Evolutionary conservation across 2,797 vertebrate species (phyloP).

Genomic region (Falco novaeseelandiae): DNA sequence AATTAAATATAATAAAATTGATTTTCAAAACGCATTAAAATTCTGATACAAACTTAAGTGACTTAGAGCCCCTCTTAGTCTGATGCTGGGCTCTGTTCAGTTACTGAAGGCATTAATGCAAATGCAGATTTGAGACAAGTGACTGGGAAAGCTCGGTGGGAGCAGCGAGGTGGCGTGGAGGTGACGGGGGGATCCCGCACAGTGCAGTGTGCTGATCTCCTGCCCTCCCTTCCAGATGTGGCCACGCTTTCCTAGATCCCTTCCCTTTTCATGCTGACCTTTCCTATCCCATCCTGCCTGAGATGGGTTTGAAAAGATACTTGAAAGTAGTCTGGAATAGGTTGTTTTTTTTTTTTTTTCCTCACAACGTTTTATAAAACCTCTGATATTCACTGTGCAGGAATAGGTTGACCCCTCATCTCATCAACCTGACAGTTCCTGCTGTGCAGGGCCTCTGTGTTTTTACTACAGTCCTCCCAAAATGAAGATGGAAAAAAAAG

Average conservation of each 20-base stretch:
- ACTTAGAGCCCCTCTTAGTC: background rate
- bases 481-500: background rate
- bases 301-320: background rate
- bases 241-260: background rate
- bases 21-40: background rate
- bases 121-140: background rate
- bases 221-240: background rate
- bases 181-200: rapidly evolving
- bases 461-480: background rate
- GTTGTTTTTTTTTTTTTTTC: background rate
- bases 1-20: background rate
- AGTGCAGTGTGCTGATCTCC: background rate
- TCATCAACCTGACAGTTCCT: background rate
- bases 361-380: background rate
- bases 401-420: background rate
- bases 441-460: background rate
- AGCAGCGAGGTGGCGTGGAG: rapidly evolving
- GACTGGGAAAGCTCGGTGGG: rapidly evolving
- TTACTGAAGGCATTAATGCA: background rate
- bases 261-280: rapidly evolving
- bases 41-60: background rate
- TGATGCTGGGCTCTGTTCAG: background rate
- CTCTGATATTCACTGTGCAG: background rate
- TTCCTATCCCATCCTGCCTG: background rate
- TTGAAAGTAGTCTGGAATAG: background rate